These are phyloP conservation scores for Motacilla tschutschensis DNA, from an alignment of 2,113 vertebrate genomes.

Conservation along the genomic window DNA sequence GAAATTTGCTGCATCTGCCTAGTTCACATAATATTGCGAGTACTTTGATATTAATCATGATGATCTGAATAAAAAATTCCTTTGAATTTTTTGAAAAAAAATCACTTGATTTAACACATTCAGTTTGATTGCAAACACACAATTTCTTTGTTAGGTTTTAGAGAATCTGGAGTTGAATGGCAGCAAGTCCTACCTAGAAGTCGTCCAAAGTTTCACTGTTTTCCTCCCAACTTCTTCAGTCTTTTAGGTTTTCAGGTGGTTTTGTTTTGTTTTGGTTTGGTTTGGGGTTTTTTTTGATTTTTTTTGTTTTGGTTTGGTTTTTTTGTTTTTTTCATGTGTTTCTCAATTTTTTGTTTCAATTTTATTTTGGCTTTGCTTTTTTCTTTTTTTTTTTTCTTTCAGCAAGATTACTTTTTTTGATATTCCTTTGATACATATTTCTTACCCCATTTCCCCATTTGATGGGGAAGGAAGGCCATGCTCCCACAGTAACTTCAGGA, in stretches of 20 bases:
- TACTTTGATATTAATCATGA: not conserved
- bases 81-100: not conserved
- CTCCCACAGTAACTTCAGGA: not conserved
- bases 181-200: not conserved
- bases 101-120: not conserved
- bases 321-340: accelerated
- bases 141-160: not conserved
- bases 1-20: not conserved
- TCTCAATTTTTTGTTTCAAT: not conserved
- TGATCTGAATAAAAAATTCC: not conserved
- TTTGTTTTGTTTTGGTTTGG: no score
- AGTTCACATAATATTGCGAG: not conserved
- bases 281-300: no score
- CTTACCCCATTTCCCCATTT: not conserved
- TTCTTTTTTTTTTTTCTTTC: not conserved
- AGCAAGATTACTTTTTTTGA: not conserved
- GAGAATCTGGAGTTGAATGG: not conserved
- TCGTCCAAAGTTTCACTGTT: not conserved
- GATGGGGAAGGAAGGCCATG: not conserved
- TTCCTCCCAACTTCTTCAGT: not conserved
- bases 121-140: not conserved
- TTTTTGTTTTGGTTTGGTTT: not conserved
- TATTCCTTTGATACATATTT: not conserved
- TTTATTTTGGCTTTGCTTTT: not conserved
- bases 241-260: not conserved